A percentile compares a stretch with the other conserved stretches of the same genome.
Conservation (phyloP, 1,140 invertebrate genomes). For the Tribolium madens region DNA sequence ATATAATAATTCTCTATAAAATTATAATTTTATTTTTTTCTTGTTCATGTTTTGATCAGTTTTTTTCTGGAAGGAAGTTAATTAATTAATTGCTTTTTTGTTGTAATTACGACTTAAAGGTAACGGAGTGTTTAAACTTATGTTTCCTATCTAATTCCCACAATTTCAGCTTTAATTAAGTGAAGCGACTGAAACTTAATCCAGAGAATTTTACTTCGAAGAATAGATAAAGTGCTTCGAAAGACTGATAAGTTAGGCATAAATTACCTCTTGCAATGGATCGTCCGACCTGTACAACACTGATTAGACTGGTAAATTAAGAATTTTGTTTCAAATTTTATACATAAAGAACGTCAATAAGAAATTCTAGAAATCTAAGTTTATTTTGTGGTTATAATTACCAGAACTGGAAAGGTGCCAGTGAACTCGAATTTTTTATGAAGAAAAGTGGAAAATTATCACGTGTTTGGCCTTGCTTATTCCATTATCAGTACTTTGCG, state of each 20-base stretch:
- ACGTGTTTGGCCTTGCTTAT: conserved; percentile 30
- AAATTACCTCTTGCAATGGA: neutral
- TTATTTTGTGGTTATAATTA: conserved; percentile 2
- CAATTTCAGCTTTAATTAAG: neutral
- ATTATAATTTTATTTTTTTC: no score
- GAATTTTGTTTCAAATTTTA: neutral
- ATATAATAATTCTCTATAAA: no score
- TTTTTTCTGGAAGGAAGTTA: no score
- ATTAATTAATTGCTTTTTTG: no score
- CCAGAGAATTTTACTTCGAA: neutral
- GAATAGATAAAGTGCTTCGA: neutral
- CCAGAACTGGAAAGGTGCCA: conserved; percentile 36
- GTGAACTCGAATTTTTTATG: conserved; percentile 28
- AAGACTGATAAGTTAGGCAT: neutral
- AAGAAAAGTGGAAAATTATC: conserved; percentile 41
- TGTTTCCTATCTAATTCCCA: neutral
- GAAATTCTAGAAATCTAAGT: conserved; percentile 19
- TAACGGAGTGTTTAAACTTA: neutral
- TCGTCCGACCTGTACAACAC: neutral
- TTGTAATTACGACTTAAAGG: neutral
- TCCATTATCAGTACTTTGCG: conserved; percentile 20
- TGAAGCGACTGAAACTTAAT: neutral
- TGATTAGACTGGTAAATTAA: neutral
- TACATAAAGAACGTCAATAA: conserved; percentile 1
- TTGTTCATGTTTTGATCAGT: no score